Percentiles rank a stretch among this genome's conserved stretches.
Conservation (phyloP, 1,140 invertebrate species). For the Caenorhabditis tropicalis region DNA sequence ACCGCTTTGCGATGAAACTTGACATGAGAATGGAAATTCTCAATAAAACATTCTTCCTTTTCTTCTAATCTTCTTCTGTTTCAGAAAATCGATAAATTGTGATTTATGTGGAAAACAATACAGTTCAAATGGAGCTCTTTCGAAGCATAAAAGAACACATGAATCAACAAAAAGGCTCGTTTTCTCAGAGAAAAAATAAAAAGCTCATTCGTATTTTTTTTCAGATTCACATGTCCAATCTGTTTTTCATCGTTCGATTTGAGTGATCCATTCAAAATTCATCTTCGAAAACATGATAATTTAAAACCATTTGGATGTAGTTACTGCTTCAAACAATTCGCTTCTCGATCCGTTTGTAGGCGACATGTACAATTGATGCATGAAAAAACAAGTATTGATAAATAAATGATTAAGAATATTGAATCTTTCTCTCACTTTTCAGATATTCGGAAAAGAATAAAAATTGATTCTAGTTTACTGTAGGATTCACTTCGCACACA, state of each 20-base stretch:
- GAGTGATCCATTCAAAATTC: slow-evolving; percentile 35
- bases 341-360: slow-evolving; percentile 1
- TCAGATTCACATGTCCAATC: slow-evolving; percentile 17
- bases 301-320: slow-evolving; percentile 27
- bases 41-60: not conserved
- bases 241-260: not conserved
- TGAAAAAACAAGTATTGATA: not conserved
- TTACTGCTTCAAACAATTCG: slow-evolving; percentile 8
- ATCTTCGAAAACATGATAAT: slow-evolving; percentile 14
- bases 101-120: not conserved
- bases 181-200: not conserved
- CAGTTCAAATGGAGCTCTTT: not conserved
- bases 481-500: not conserved
- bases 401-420: too few species aligned
- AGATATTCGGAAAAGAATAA: not conserved
- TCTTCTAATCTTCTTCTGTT: too few species aligned
- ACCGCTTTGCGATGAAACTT: too few species aligned
- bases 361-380: slow-evolving; percentile 18
- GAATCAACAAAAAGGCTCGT: not conserved
- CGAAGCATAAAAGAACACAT: not conserved
- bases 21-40: too few species aligned
- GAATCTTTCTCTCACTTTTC: too few species aligned
- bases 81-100: slow-evolving; percentile 10
- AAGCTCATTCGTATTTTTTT: not conserved
- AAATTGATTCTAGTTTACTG: not conserved